A percentile compares a stretch with the other conserved stretches of the same genome.
Evolutionary conservation across 92 coral and sea anemone species (phyloP).

Genomic region (Pocillopora grandis): DNA sequence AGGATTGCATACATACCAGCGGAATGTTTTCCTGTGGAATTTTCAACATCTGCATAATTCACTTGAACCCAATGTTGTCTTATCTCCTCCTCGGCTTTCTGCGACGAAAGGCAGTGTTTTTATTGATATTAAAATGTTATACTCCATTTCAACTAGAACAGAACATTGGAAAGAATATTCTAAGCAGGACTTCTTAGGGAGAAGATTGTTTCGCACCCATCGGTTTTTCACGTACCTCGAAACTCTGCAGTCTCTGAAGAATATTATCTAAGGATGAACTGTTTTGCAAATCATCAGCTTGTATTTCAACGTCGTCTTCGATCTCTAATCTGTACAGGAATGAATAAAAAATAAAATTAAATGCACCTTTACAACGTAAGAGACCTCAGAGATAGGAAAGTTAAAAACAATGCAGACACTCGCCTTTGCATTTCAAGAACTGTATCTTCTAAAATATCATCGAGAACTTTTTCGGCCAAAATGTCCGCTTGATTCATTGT

Average conservation of each 20-base stretch:
- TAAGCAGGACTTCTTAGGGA: too few species aligned
- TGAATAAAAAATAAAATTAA: background rate
- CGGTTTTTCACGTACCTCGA: conserved; percentile 61
- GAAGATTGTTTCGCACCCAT: background rate
- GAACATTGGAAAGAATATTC: background rate
- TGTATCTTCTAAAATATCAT: conserved; percentile 85
- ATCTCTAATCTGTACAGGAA: conserved; percentile 64
- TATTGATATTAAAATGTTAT: background rate
- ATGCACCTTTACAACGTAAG: background rate
- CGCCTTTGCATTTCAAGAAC: conserved; percentile 91
- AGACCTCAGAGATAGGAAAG: background rate
- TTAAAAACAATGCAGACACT: background rate
- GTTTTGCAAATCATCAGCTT: conserved; percentile 66
- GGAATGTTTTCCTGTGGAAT: background rate
- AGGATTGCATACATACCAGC: background rate
- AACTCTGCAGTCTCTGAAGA: conserved; percentile 75
- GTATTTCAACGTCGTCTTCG: conserved; percentile 68
- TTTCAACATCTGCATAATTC: conserved; percentile 64
- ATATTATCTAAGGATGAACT: conserved; percentile 86
- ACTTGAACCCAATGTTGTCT: conserved; percentile 84
- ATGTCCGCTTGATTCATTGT: conserved; percentile 88
- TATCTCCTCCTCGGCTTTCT: conserved; percentile 91
- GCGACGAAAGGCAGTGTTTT: conserved; percentile 1
- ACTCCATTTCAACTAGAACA: background rate
- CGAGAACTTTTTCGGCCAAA: conserved; percentile 85